phyloP scores from a whole-genome alignment of 2,113 vertebrate genomes.

The Gobio gobio region DNA sequence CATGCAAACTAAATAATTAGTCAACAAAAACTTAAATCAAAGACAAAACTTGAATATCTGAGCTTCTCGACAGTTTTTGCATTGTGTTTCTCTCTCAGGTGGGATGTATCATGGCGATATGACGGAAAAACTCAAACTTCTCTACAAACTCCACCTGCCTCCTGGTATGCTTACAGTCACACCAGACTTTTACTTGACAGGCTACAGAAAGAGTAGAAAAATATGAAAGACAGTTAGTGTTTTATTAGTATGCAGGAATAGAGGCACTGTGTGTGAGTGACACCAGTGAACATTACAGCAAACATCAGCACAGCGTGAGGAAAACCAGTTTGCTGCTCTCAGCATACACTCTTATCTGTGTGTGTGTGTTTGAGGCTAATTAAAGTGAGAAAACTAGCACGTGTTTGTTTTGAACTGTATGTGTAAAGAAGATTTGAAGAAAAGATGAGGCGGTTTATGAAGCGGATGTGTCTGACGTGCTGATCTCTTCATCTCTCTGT shows the following conservation, averaged over 20 bases:
- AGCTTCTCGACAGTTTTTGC: background rate
- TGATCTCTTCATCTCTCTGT: constrained; percentile 23
- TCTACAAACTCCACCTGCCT: constrained; percentile 95
- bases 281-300: background rate
- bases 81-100: constrained; percentile 72
- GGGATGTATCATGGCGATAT: constrained; percentile 97
- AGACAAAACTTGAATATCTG: background rate
- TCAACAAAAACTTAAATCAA: too few species aligned
- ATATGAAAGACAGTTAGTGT: background rate
- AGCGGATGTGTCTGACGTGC: background rate
- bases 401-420: background rate
- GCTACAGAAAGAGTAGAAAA: background rate
- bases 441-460: background rate
- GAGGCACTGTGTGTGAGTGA: background rate
- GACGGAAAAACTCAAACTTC: constrained; percentile 92
- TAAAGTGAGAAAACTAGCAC: background rate
- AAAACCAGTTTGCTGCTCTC: background rate
- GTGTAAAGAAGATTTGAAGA: background rate
- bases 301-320: background rate
- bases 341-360: background rate
- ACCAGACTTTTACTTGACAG: background rate
- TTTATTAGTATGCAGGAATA: background rate
- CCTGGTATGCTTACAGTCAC: constrained; percentile 78
- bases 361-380: background rate
- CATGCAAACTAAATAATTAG: too few species aligned